Base-by-base conservation (phyloP, 2,888 invertebrate species). In the Lasius platythorax region DNA sequence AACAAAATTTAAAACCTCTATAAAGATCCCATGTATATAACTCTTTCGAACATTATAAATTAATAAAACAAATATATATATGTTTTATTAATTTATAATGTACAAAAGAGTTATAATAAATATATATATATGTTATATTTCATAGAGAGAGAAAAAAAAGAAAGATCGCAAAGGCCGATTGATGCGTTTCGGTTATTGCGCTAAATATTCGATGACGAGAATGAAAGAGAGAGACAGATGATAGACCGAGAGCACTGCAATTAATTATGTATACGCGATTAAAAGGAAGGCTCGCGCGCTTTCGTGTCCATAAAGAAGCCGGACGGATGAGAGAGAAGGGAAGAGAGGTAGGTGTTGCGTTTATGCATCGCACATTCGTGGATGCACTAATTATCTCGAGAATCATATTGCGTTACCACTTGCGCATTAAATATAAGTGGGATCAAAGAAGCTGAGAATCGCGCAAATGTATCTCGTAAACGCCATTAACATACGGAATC, bases 181-280 rank as follows among this genome's bases (percentile, higher is more conserved):
- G 85, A 85, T 81, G 83, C 66, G 83, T 82, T 70, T 84, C 68
- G 76, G 85, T 53, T 84, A 87, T 86, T 82, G 85, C 81, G 50
- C 30, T 64, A 74, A 40, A 68, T 63, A 53, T 67, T 64, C 53
- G 85, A 58, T 68, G 74, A 88, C 56, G 75, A 67, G 68, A 58
- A 8, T 67, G 46, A n/a, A 28, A 66, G 72, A 73, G 64, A 72
- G 68, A 79, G 75, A 81, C 81, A 30, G 43, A 58, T 43, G 43
- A 43, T 50, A 76, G 85, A 86, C 82, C 78, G 72, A 82, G 85
- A 85, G 68, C 82, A 63, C 68, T 76, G 89, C 91, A 88, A 91
- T 91, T 92, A 92, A 92, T 92, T 92, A 92, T 91, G 91, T 92
- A 92, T 92, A 91, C 92, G 89, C 87, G 89, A 86, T 87, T 90